A percentile compares a stretch with the other conserved stretches of the same genome.
Conservation (phyloP, 1,140 invertebrate genomes). For the Heliothis subflexa region DNA sequence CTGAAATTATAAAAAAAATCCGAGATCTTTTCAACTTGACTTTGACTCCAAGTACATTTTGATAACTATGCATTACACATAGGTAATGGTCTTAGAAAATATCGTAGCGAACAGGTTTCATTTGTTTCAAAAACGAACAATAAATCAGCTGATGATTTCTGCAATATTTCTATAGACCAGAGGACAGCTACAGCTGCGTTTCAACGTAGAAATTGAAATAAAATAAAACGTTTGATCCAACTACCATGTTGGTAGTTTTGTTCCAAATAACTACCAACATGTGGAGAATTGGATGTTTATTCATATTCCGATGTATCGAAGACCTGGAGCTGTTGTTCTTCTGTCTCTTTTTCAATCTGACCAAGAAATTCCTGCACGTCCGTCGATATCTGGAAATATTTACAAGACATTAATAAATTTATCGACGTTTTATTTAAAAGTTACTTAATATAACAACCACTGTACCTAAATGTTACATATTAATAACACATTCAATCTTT, state of each 20-base stretch:
- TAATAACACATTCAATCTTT: too few species aligned
- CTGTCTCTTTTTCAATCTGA: conserved; percentile 35
- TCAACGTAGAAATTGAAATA: not conserved
- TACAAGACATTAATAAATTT: not conserved
- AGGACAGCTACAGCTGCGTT: not conserved
- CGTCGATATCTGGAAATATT: conserved; percentile 47
- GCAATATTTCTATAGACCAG: not conserved
- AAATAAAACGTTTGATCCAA: not conserved
- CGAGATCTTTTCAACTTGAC: conserved; percentile 42
- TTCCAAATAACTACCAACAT: not conserved
- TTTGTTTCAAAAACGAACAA: not conserved
- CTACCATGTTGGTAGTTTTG: not conserved
- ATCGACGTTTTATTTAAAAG: too few species aligned
- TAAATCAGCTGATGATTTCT: not conserved
- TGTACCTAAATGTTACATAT: too few species aligned
- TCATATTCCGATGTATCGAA: not conserved
- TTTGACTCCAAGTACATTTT: conserved; percentile 24
- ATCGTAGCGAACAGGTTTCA: not conserved
- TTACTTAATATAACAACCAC: too few species aligned
- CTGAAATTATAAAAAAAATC: not conserved
- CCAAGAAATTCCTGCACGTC: conserved; percentile 50
- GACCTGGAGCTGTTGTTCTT: not conserved
- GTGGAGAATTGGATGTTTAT: not conserved
- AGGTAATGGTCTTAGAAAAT: not conserved
- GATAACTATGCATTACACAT: not conserved